Percentiles rank a stretch among this genome's conserved stretches.
phyloP scores from a whole-genome alignment of 2,797 vertebrate species.

The Scyliorhinus canicula region DNA sequence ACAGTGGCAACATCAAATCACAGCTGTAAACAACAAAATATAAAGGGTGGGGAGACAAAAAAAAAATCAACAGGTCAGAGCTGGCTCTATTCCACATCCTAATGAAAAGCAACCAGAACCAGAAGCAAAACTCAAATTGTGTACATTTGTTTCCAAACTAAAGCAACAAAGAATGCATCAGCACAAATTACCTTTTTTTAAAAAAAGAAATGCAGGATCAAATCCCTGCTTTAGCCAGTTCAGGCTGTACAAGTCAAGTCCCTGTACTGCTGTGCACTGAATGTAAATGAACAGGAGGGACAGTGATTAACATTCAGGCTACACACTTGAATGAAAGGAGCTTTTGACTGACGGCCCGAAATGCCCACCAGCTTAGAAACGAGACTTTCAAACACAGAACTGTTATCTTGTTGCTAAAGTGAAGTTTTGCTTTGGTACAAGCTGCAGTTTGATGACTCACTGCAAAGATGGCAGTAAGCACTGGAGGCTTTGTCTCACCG shows the following conservation, averaged over 20 bases:
- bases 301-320: slow-evolving; percentile 64
- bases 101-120: background rate
- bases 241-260: slow-evolving; percentile 63
- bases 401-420: slow-evolving; percentile 62
- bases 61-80: slow-evolving; percentile 8
- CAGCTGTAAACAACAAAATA: slow-evolving; percentile 55
- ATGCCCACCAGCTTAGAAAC: slow-evolving; percentile 64
- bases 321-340: slow-evolving; percentile 66
- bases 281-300: slow-evolving; percentile 70
- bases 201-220: slow-evolving; percentile 37
- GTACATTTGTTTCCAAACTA: background rate
- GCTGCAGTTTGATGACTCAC: slow-evolving; percentile 75
- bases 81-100: background rate
- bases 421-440: slow-evolving; percentile 69
- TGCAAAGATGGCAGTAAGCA: slow-evolving; percentile 71
- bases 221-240: slow-evolving; percentile 51
- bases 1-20: slow-evolving; percentile 47
- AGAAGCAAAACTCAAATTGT: background rate
- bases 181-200: slow-evolving; percentile 24
- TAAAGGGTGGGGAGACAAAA: background rate
- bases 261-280: slow-evolving; percentile 57
- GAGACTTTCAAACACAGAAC: slow-evolving; percentile 56
- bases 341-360: slow-evolving; percentile 66
- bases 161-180: background rate
- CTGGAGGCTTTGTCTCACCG: slow-evolving; percentile 47